These are phyloP conservation scores for Castor canadensis DNA, from an alignment of 2,113 vertebrate species.

Conservation along the genomic window DNA sequence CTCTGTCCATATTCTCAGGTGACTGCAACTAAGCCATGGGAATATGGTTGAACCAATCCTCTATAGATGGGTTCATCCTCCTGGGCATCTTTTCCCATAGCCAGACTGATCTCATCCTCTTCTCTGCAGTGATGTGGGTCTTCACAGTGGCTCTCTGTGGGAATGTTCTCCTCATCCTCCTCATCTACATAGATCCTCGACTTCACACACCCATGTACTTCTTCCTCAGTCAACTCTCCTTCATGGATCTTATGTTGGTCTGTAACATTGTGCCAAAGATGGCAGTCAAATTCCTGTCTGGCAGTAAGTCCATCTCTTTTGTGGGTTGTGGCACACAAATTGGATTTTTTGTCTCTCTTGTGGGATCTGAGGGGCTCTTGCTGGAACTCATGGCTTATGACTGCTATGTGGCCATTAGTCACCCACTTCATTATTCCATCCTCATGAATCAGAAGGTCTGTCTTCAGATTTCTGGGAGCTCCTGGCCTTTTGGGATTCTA, in stretches of 20 bases:
- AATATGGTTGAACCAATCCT: constrained; percentile 42
- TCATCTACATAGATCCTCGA: constrained; percentile 34
- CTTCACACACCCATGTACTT: constrained; percentile 71
- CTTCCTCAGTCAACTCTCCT: constrained; percentile 66
- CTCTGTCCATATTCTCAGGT: constrained; percentile 29
- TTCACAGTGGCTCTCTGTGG: constrained; percentile 42
- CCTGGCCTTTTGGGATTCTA: constrained; percentile 57
- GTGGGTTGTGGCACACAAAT: constrained; percentile 57
- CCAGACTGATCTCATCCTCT: constrained; percentile 34
- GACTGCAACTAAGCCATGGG: not conserved
- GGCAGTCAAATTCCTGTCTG: constrained; percentile 50
- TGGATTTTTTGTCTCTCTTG: constrained; percentile 58
- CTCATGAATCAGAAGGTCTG: constrained; percentile 57
- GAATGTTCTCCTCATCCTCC: constrained; percentile 51
- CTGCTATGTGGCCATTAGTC: constrained; percentile 75
- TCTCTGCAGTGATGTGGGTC: constrained; percentile 34
- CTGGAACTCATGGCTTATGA: constrained; percentile 66
- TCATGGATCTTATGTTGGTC: constrained; percentile 63
- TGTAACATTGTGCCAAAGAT: constrained; percentile 61
- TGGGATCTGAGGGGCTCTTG: constrained; percentile 62
- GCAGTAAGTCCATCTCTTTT: constrained; percentile 59
- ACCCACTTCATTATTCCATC: constrained; percentile 55
- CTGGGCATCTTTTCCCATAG: constrained; percentile 60
- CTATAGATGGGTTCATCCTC: constrained; percentile 54
- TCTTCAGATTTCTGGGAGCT: constrained; percentile 54